Base-by-base conservation (phyloP, 2,888 invertebrate species). In the Theretra japonica region DNA sequence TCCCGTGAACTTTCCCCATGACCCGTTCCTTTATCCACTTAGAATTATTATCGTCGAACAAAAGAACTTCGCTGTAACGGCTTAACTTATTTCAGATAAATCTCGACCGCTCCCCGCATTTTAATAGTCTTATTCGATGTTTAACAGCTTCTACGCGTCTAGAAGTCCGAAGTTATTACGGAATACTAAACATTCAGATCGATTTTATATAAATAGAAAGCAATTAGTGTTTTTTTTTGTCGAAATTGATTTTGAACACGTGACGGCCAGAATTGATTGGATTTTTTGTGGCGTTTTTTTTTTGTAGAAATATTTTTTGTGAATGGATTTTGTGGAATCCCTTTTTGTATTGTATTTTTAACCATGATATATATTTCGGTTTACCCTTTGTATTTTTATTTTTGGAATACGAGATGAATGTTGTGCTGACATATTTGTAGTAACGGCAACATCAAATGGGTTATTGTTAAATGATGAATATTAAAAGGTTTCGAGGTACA, bases 51-150 rank as follows among this genome's bases (percentile, higher is more conserved):
- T 60, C 60, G 68, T 21, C 21, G 28, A 23, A 3, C 59, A 28
- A 72, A 69, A 65, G 65, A 72, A 68, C 68, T 72, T 72, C 30
- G 21, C n/a, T 56, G 48, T 71, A 65, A 72, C 53, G 23, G 60
- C 72, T 72, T 69, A 69, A 72, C 68, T 69, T 69, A 69, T 69
- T 72, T 53, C 69, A 56, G 33, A 69, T 60, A 53, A 72, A 72
- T 72, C 72, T 50, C 68, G 53, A 25, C 50, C 33, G 58, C 58
- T 70, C 73, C 68, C 73, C 56, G 74, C 75, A 75, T 75, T 74
- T 72, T 74, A 76, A 76, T 75, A 72, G 72, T 70, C 76, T 73
- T 73, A 73, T 75, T 75, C 72, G 69, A 71, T 73, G 69, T 68
- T 28, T 68, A 73, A 74, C 73, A 68, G 73, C 69, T 65, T 71